Evolutionary conservation across 2,888 invertebrate genomes (phyloP).

Genomic region (Lumbricus terrestris): DNA sequence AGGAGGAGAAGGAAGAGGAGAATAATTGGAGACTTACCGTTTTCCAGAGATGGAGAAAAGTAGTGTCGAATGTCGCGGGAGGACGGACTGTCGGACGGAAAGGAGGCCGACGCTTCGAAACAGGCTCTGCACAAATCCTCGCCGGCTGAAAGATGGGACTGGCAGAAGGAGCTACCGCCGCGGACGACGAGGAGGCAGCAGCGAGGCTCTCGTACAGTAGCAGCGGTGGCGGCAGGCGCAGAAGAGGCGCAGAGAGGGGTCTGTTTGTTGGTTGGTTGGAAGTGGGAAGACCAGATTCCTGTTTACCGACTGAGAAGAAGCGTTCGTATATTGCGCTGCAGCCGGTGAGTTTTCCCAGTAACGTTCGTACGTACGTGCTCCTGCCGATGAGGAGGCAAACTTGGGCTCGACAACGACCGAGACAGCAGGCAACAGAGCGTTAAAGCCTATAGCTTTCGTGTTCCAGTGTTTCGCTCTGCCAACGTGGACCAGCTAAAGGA

Average conservation of each 20-base stretch:
- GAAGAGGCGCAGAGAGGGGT: not conserved
- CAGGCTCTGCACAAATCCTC: not conserved
- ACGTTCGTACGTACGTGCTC: no score
- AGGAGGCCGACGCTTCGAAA: slow-evolving; percentile 13
- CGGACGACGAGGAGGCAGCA: no score
- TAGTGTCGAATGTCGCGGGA: not conserved
- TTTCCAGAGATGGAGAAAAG: not conserved
- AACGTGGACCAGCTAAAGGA: not conserved
- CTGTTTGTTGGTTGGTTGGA: no score
- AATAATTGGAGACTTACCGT: not conserved
- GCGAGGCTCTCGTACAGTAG: no score
- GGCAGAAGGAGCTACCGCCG: not conserved
- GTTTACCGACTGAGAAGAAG: not conserved
- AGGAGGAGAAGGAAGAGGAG: no score
- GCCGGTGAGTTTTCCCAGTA: not conserved
- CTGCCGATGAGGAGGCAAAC: not conserved
- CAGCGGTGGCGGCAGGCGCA: no score
- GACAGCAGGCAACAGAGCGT: not conserved
- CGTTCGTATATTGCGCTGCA: not conserved
- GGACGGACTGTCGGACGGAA: not conserved
- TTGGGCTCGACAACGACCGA: not conserved
- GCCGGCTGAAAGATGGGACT: not conserved
- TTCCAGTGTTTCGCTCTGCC: not conserved
- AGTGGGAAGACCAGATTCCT: not conserved
- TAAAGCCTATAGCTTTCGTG: not conserved